Evolutionary conservation across 2,113 vertebrate species (phyloP).

Genomic region (Nymphicus hollandicus): DNA sequence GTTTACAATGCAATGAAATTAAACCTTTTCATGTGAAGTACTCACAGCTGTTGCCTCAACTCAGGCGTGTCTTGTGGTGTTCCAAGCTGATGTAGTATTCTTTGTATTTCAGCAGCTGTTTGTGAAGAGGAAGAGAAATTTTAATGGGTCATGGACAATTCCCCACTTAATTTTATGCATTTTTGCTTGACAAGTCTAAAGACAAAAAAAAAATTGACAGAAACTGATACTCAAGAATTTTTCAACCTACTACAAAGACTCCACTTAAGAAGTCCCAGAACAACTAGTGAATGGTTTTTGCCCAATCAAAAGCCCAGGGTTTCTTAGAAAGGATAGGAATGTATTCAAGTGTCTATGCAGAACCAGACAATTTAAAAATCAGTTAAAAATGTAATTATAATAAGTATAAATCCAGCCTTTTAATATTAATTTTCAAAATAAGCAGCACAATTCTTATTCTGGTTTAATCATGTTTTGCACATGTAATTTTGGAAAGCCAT

Average conservation of each 20-base stretch:
- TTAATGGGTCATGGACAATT: neutral
- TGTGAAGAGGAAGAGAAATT: slow-evolving; percentile 21
- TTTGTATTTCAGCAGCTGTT: slow-evolving; percentile 91
- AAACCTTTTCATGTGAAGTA: slow-evolving; percentile 46
- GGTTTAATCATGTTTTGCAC: neutral
- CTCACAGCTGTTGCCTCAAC: slow-evolving; percentile 89
- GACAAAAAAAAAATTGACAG: neutral
- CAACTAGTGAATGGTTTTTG: neutral
- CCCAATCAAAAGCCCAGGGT: neutral
- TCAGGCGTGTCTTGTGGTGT: slow-evolving; percentile 86
- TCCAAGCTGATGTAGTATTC: slow-evolving; percentile 85
- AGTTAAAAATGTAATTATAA: neutral
- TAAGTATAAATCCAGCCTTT: neutral
- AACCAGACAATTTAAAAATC: neutral
- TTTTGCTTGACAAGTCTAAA: slow-evolving; percentile 22
- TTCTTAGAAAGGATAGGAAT: neutral
- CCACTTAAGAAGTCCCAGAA: neutral
- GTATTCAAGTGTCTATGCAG: neutral
- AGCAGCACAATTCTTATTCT: neutral
- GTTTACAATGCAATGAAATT: neutral
- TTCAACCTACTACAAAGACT: neutral
- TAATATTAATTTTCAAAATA: neutral
- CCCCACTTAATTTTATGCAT: neutral
- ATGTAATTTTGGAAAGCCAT: neutral
- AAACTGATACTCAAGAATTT: neutral